Conservation (phyloP, 2,888 invertebrate species). For the Melolontha melolontha region DNA sequence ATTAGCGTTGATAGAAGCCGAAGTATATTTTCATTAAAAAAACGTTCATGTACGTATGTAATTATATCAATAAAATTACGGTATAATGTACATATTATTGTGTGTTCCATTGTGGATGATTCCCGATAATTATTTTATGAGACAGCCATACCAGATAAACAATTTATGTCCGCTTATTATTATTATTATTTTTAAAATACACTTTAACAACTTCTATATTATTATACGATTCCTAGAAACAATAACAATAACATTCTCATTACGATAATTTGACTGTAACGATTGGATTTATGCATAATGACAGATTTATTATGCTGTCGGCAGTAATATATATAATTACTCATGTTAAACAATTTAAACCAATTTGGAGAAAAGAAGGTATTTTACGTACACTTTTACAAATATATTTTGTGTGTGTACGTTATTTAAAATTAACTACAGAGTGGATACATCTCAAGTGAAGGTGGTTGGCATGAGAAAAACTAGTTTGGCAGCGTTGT, state of each 20-base stretch:
- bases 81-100: background rate
- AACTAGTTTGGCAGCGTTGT: too few relatives aligned
- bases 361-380: too few relatives aligned
- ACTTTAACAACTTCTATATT: background rate
- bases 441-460: too few relatives aligned
- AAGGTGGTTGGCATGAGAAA: too few relatives aligned
- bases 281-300: constrained; percentile 14
- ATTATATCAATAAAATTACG: background rate
- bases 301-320: background rate
- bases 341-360: too few relatives aligned
- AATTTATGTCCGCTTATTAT: constrained; percentile 28
- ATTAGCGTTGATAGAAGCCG: too few relatives aligned
- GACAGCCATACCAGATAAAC: constrained; percentile 23
- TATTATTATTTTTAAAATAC: background rate
- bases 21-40: too few relatives aligned
- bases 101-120: constrained; percentile 16
- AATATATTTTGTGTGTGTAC: too few relatives aligned
- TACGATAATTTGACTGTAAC: constrained; percentile 34
- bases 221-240: constrained; percentile 12
- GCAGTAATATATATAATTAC: background rate
- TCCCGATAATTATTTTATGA: constrained; percentile 21
- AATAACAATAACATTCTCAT: constrained; percentile 33
- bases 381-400: too few relatives aligned
- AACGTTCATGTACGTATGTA: too few relatives aligned
- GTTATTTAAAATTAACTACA: too few relatives aligned